Evolutionary conservation across 2,888 invertebrate species (phyloP).

Genomic region (Eupithecia exiguata): DNA sequence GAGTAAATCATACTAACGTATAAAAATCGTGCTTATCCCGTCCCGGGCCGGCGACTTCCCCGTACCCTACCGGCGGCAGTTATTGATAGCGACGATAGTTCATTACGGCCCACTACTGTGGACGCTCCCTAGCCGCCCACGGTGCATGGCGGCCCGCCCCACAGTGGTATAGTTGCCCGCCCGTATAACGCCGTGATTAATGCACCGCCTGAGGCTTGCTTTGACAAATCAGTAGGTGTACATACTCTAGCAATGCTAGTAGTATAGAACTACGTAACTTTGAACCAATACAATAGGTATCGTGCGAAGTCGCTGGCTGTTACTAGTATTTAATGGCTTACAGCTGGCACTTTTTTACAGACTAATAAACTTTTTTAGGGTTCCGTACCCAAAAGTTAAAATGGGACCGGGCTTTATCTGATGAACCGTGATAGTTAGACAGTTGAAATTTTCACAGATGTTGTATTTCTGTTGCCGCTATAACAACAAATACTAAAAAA

Average conservation of each 20-base stretch:
- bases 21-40: background rate
- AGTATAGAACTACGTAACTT: background rate
- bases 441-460: too few species aligned
- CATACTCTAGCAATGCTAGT: background rate
- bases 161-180: background rate
- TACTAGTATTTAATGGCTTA: background rate
- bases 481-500: too few species aligned
- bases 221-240: slow-evolving; percentile 22
- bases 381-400: too few species aligned
- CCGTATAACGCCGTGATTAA: slow-evolving; percentile 26
- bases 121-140: slow-evolving; percentile 7
- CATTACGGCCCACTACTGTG: slow-evolving; percentile 28
- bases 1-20: background rate
- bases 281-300: background rate
- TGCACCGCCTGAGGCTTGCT: slow-evolving; percentile 21
- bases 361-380: background rate
- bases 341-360: background rate
- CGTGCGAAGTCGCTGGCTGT: background rate
- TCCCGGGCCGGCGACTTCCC: background rate
- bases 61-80: slow-evolving; percentile 8
- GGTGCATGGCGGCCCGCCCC: background rate
- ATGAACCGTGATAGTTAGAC: too few species aligned
- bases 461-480: too few species aligned
- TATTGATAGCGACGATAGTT: slow-evolving; percentile 37
- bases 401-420: too few species aligned